Conservation (phyloP, 2,797 vertebrate genomes). For the Scleropages formosus region DNA sequence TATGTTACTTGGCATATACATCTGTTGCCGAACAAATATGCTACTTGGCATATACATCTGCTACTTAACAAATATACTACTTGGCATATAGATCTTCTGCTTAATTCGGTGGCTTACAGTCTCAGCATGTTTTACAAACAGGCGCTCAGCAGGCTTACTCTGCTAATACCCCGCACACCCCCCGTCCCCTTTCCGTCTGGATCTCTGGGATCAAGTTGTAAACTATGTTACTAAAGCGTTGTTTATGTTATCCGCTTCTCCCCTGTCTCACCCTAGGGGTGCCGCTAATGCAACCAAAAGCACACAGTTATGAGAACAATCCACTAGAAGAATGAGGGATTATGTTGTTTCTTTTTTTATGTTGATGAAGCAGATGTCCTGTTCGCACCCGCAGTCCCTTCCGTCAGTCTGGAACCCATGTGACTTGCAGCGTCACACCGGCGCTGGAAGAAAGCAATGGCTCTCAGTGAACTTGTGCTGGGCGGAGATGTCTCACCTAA, state of each 20-base stretch:
- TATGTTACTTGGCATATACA: neutral
- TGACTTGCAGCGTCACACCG: conserved; percentile 15
- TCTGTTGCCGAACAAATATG: conserved; percentile 12
- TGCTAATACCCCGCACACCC: conserved; percentile 11
- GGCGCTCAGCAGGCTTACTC: conserved; percentile 7
- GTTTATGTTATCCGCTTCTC: conserved; percentile 8
- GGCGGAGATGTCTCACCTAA: conserved; percentile 9
- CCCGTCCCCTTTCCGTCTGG: conserved; percentile 2
- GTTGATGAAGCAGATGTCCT: conserved; percentile 27
- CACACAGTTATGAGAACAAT: neutral
- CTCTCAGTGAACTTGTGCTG: conserved; percentile 10
- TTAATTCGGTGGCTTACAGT: conserved; percentile 25
- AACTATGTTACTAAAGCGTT: conserved; percentile 8
- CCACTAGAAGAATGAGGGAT: conserved; percentile 18
- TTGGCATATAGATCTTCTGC: conserved; percentile 20
- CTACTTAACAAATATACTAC: conserved; percentile 27
- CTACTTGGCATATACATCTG: conserved; percentile 16
- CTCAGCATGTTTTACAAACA: conserved; percentile 30
- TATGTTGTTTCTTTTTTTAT: neutral
- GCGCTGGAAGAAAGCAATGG: conserved; percentile 22
- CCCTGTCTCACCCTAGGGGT: neutral
- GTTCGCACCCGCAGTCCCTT: conserved; percentile 18
- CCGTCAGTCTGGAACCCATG: conserved; percentile 20
- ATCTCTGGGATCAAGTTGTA: conserved; percentile 10
- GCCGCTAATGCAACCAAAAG: conserved; percentile 5